A percentile compares a stretch with the other conserved stretches of the same genome.
phyloP scores from a whole-genome alignment of 2,113 vertebrate genomes.

The Dolichallabes microphthalmus region DNA sequence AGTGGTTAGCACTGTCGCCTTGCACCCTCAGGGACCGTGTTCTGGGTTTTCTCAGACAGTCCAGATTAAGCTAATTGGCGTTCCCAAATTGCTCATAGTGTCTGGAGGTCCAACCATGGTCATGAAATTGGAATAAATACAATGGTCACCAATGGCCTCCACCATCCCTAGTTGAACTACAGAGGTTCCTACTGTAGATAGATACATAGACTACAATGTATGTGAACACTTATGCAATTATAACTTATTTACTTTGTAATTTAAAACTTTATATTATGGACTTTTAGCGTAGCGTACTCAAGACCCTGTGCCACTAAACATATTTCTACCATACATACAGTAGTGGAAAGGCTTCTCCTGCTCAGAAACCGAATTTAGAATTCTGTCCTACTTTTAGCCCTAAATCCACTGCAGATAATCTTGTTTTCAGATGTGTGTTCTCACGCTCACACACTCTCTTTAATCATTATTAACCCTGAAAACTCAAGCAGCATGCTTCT shows the following conservation, averaged over 20 bases:
- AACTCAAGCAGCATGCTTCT: too few species aligned
- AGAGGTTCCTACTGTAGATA: too few species aligned
- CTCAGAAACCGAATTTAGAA: slow-evolving; percentile 4
- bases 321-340: not conserved
- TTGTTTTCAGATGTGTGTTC: not conserved
- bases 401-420: not conserved
- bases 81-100: too few species aligned
- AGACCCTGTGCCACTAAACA: not conserved
- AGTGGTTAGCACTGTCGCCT: too few species aligned
- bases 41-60: too few species aligned
- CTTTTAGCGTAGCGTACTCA: not conserved
- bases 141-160: too few species aligned
- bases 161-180: too few species aligned
- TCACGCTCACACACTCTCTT: not conserved
- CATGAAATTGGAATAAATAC: too few species aligned
- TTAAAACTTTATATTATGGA: not conserved
- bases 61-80: too few species aligned
- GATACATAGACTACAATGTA: too few species aligned
- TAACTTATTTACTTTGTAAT: not conserved
- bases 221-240: not conserved
- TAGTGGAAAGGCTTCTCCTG: not conserved
- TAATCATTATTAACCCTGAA: not conserved
- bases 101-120: too few species aligned
- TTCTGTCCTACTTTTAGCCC: slow-evolving; percentile 2
- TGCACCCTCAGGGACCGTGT: too few species aligned